Evolutionary conservation across 2,113 vertebrate genomes (phyloP).

Genomic region (Hydropotes inermis): DNA sequence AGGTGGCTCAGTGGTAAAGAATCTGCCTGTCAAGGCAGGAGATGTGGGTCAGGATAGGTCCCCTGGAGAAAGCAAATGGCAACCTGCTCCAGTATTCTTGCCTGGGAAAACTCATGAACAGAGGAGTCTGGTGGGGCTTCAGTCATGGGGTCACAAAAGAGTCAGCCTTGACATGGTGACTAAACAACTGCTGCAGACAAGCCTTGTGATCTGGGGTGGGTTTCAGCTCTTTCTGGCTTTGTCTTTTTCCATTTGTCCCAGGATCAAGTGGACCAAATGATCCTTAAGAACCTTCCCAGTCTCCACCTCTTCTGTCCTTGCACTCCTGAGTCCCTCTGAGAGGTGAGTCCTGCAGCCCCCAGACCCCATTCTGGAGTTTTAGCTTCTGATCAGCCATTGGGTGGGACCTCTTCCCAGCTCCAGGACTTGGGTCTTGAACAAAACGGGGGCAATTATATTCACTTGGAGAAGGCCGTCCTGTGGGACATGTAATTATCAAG

Average conservation of each 20-base stretch:
- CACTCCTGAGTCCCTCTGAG: neutral
- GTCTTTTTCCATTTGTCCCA: neutral
- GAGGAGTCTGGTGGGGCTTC: neutral
- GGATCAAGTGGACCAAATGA: neutral
- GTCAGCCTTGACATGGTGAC: rapidly evolving
- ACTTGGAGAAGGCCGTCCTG: neutral
- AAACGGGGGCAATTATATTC: rapidly evolving
- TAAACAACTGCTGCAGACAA: neutral
- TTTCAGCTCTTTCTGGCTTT: neutral
- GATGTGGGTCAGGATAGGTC: rapidly evolving
- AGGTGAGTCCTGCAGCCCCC: neutral
- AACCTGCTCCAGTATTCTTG: neutral
- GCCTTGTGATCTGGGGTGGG: rapidly evolving
- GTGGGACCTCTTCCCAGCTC: neutral
- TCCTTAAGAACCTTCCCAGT: neutral
- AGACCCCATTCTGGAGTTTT: too few relatives aligned
- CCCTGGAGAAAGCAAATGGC: neutral
- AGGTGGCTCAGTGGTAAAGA: neutral
- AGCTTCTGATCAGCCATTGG: neutral
- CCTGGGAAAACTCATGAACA: neutral
- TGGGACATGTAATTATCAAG: neutral
- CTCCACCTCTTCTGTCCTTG: neutral
- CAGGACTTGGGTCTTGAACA: neutral
- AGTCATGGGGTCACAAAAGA: neutral
- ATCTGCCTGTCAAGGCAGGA: neutral